Evolutionary conservation across 2,888 invertebrate species (phyloP).

Genomic region (Nymphalis urticae): DNA sequence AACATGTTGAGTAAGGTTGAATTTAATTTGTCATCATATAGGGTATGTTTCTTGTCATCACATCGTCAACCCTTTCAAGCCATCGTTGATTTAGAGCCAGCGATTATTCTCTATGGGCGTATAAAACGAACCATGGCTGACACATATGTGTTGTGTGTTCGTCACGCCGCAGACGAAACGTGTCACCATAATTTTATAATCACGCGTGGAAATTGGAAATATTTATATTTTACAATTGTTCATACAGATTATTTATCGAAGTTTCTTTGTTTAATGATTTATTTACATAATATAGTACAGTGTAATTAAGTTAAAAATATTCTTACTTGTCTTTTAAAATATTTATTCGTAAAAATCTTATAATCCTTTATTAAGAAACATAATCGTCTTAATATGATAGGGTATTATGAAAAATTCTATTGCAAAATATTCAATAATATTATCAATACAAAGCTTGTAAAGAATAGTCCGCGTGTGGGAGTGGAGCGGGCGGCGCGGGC

Average conservation of each 20-base stretch:
- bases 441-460: conserved; percentile 36
- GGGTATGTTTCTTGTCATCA: conserved; percentile 59
- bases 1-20: conserved; percentile 4
- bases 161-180: conserved; percentile 26
- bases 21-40: conserved; percentile 48
- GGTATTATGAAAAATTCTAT: conserved; percentile 33
- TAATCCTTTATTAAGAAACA: conserved; percentile 26
- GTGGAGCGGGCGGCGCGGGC: conserved; percentile 45
- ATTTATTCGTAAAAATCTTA: not conserved
- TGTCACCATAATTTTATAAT: conserved; percentile 33
- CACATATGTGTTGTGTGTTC: conserved; percentile 38
- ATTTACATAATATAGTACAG: not conserved
- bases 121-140: conserved; percentile 37
- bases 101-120: conserved; percentile 54
- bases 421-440: conserved; percentile 38
- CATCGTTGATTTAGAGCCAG: conserved; percentile 69
- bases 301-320: not conserved
- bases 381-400: conserved; percentile 38
- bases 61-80: conserved; percentile 68
- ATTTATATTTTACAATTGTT: not conserved
- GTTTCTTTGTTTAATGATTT: not conserved
- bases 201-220: conserved; percentile 29
- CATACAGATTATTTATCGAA: not conserved
- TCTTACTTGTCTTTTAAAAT: not conserved
- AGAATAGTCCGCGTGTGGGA: conserved; percentile 50